Base-by-base conservation (phyloP, 2,797 vertebrate species). In the Siniperca obscura region DNA sequence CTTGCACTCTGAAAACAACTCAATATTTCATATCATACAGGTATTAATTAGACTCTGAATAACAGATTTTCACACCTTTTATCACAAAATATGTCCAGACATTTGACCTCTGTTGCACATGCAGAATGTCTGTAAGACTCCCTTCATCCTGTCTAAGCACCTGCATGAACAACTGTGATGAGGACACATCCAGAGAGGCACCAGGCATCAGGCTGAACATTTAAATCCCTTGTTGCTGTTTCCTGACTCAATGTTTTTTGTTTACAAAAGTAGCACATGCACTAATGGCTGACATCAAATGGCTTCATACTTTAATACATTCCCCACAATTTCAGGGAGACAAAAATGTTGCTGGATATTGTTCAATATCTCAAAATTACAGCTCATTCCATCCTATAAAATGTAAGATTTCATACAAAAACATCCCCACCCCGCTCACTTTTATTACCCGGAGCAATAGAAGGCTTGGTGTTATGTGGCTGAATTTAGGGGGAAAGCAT, bases 11-110 rank as follows among this genome's bases (percentile, higher is more conserved):
- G 61, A 70, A 64, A 65, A 74, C 69, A 62, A 44, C 48, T 86
- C 78, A 72, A 48, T 87, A 80, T 78, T 60, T 79, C 64, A 85
- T 56, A 84, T 85, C 34, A 74, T 66, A 65, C 36, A 68, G 59
- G 67, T 86, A 77, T 82, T 89, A 80, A 90, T 92, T 86, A 81
- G 66, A 67, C 25, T 78, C 27, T 68, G 50, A 36, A 59, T 77
- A 60, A 76, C 46, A 71, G 27, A 60, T 71, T 68, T 75, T 62
- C 13, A 40, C 40, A 64, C 17, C 21, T 78, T 80, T 78, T 65
- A 67, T 82, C 21, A 50, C 30, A 53, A 80, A 74, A 71, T 74
- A 34, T 36, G 73, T 73, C 62, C 34, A 67, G 42, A 80, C 42
- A 44, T 79, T 25, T 76, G 64, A 78, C 57, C 70, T 71, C 52